phyloP scores from a whole-genome alignment of 2,113 vertebrate species.

The Connochaetes taurinus region DNA sequence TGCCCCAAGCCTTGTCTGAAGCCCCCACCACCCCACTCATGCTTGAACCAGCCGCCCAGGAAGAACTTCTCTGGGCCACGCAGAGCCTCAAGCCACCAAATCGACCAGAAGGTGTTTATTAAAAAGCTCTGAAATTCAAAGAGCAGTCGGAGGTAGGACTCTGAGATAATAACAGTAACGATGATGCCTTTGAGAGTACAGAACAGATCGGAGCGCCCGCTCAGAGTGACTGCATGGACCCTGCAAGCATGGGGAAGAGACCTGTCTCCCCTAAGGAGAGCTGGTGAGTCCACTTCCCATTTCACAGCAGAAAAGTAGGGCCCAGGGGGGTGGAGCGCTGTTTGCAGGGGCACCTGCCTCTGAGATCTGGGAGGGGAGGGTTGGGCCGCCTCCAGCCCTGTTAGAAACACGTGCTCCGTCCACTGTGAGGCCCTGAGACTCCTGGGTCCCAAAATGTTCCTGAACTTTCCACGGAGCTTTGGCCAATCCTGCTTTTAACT shows the following conservation, averaged over 20 bases:
- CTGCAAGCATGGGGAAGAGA: not conserved
- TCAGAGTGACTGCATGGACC: not conserved
- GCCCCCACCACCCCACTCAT: too few species aligned
- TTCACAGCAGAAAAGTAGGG: not conserved
- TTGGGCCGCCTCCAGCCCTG: too few species aligned
- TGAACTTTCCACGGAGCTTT: too few species aligned
- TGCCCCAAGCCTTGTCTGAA: not conserved
- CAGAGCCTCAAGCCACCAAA: not conserved
- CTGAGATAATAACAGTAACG: not conserved
- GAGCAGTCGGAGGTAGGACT: not conserved
- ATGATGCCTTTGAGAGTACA: rapidly evolving
- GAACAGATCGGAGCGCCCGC: not conserved
- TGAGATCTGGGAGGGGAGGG: not conserved
- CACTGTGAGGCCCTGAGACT: not conserved
- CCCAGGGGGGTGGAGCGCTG: rapidly evolving
- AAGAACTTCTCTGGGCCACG: not conserved
- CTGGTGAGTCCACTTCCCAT: too few species aligned
- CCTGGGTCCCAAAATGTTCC: rapidly evolving
- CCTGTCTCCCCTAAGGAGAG: rapidly evolving
- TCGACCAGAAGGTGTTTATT: not conserved
- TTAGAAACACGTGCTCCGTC: not conserved
- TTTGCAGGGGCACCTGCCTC: rapidly evolving
- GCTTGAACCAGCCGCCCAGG: not conserved
- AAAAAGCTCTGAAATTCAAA: not conserved
- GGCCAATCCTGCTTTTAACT: not conserved